Evolutionary conservation across 2,113 vertebrate genomes (phyloP).

Genomic region (Rhinoderma darwinii): DNA sequence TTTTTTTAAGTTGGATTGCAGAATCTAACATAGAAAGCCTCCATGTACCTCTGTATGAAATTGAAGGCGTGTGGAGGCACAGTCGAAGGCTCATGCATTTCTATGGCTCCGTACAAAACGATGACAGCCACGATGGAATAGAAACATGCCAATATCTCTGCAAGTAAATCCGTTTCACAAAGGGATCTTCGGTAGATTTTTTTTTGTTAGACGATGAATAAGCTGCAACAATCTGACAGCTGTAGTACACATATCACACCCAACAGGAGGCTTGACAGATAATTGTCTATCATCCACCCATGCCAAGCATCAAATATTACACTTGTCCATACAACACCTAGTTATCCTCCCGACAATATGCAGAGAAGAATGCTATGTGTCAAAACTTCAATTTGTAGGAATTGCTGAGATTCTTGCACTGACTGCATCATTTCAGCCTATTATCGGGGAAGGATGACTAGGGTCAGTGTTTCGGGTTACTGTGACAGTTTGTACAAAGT

Average conservation of each 20-base stretch:
- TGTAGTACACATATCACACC: slow-evolving; percentile 8
- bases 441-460: background rate
- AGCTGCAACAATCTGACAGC: background rate
- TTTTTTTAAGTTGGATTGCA: no score
- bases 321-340: slow-evolving; percentile 6
- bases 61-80: no score
- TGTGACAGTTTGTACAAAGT: background rate
- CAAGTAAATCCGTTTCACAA: background rate
- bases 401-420: background rate
- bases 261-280: slow-evolving; percentile 20
- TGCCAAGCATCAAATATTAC: background rate
- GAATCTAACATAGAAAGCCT: no score
- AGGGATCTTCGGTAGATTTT: background rate
- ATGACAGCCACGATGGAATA: background rate
- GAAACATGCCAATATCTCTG: background rate
- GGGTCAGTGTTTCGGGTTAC: background rate
- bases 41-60: no score
- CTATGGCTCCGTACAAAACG: no score
- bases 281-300: background rate
- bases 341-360: slow-evolving; percentile 20
- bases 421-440: slow-evolving; percentile 5
- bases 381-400: slow-evolving; percentile 45
- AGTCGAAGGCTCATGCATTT: no score
- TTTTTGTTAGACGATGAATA: background rate
- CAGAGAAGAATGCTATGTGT: slow-evolving; percentile 8